Base-by-base conservation (phyloP, 2,888 invertebrate species). In the Sarcophaga rosellei region DNA sequence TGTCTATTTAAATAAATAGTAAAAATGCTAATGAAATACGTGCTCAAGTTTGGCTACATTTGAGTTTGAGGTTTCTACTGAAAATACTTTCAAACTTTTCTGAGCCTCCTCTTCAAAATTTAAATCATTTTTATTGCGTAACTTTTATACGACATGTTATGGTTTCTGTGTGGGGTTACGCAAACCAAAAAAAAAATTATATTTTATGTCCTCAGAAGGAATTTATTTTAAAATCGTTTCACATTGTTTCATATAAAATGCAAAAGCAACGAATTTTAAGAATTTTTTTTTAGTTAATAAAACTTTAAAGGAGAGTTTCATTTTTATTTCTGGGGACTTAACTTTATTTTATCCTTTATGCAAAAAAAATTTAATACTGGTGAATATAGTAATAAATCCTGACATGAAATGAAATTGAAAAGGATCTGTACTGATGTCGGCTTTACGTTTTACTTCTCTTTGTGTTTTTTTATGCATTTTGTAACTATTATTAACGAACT, bases 11-110 rank as follows among this genome's bases (percentile, higher is more conserved):
- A 74, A 86, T 78, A 86, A 81, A 77, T 81, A 75, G 77, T 57
- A 44, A 81, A 84, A 86, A 86, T 86, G 80, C 77, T 86, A 86
- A 83, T 86, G 77, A 86, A 83, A 80, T 83, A 86, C 83, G 86
- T 86, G 86, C 80, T 78, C 74, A 45, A 78, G 69, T 83, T 86
- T 74, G 23, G 70, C 80, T 65, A 69, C 61, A 66, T 83, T 65
- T 78, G 5, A 72, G 21, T 85, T 80, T 53, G 45, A 45, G 15
- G 35, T 47, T 72, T 72, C 17, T 78, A 1, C 12, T 25, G 12
- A 47, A 17, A 11, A 11, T 10, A 59, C 20, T 69, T 66, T 78
- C 25, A n/a, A 84, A 84, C 59, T 53, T 53, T 1, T 15, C 15
- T 15, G 3, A 4, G 21, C 61, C 21, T 69, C 20, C 11, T n/a